phyloP scores from a whole-genome alignment of 1,140 invertebrate species.

The Atta colombica region DNA sequence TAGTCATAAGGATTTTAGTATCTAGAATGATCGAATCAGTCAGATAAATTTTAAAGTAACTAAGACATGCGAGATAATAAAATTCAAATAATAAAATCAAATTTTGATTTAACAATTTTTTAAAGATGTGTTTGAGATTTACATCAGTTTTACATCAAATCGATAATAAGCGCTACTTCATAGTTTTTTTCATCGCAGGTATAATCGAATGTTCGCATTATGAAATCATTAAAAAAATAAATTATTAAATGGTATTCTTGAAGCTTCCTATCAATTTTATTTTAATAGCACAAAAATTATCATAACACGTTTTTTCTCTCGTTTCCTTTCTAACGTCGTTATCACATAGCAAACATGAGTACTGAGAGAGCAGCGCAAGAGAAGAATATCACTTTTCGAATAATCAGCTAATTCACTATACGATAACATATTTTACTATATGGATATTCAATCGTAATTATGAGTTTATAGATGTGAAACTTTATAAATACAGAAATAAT shows the following conservation, averaged over 20 bases:
- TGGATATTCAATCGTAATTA: not conserved
- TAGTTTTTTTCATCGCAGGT: not conserved
- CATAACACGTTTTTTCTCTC: not conserved
- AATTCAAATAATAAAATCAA: not conserved
- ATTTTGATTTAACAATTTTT: not conserved
- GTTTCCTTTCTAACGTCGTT: not conserved
- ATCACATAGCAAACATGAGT: not conserved
- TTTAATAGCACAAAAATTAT: not conserved
- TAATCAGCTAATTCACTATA: not conserved
- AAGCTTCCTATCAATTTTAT: not conserved
- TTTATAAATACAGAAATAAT: not conserved
- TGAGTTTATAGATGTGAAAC: not conserved
- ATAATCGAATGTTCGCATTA: not conserved
- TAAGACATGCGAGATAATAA: not conserved
- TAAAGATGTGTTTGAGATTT: not conserved
- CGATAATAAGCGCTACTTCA: not conserved
- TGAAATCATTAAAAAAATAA: slow-evolving; percentile 10
- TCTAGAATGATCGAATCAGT: not conserved
- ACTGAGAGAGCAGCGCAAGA: not conserved
- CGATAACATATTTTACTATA: not conserved
- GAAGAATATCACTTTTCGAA: not conserved
- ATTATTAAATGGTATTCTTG: not conserved
- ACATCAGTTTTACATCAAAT: not conserved
- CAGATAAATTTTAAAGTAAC: not conserved
- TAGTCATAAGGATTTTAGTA: not conserved